phyloP scores from a whole-genome alignment of 2,797 vertebrate genomes.

The Acrossocheilus wenchowensis region DNA sequence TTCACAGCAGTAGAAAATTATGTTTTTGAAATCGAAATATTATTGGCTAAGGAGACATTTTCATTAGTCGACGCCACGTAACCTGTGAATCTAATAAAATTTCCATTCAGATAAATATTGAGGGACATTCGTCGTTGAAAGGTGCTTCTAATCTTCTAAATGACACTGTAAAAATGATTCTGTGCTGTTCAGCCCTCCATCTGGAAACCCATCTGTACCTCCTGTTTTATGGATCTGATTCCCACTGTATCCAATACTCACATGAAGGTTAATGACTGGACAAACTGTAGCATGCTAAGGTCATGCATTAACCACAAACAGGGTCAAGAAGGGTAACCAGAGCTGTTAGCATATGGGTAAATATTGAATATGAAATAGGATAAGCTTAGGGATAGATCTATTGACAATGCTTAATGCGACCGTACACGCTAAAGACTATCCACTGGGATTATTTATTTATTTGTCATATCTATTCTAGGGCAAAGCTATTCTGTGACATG shows the following conservation, averaged over 20 bases:
- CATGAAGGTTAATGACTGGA: conserved; percentile 55
- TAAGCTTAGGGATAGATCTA: conserved; percentile 4
- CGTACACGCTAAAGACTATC: conserved; percentile 5
- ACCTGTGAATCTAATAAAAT: background rate
- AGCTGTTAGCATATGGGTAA: conserved; percentile 51
- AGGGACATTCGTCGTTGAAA: background rate
- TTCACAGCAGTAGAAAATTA: conserved; percentile 16
- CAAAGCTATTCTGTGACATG: conserved; percentile 34
- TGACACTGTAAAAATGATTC: conserved; percentile 47
- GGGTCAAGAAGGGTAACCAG: conserved; percentile 50
- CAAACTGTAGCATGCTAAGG: conserved; percentile 53
- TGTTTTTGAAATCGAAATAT: background rate
- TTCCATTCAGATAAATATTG: background rate
- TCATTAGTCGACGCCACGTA: background rate
- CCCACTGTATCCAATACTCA: conserved; percentile 41
- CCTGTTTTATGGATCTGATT: conserved; percentile 50
- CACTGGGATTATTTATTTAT: conserved; percentile 24
- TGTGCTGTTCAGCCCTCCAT: conserved; percentile 38
- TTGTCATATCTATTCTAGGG: conserved; percentile 40
- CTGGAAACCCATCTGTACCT: conserved; percentile 54
- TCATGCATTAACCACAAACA: conserved; percentile 53
- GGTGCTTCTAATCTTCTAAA: conserved; percentile 18
- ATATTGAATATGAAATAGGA: conserved; percentile 52
- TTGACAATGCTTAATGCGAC: conserved; percentile 12
- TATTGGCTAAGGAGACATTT: conserved; percentile 10